Evolutionary conservation across 2,888 invertebrate genomes (phyloP).

Genomic region (Halictus quadricinctus): DNA sequence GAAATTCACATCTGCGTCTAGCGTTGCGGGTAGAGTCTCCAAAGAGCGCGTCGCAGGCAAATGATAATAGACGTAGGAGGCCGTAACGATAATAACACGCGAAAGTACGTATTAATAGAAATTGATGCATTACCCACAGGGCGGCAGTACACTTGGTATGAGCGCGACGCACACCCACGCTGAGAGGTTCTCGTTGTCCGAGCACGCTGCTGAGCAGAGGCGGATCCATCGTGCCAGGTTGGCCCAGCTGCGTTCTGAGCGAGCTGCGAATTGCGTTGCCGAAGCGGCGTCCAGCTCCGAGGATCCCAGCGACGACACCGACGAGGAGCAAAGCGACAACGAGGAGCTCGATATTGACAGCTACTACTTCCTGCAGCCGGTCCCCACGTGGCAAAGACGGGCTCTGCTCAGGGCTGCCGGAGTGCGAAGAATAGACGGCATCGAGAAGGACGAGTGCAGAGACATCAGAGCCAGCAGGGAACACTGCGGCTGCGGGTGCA

Average conservation of each 20-base stretch:
- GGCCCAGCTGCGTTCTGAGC: constrained; percentile 88
- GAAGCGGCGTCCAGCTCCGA: constrained; percentile 88
- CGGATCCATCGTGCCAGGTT: constrained; percentile 92
- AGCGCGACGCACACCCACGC: constrained; percentile 88
- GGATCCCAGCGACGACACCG: constrained; percentile 89
- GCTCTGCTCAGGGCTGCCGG: constrained; percentile 95
- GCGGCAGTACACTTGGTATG: constrained; percentile 93
- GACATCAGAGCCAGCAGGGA: constrained; percentile 96
- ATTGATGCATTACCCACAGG: constrained; percentile 64
- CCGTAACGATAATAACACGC: not conserved
- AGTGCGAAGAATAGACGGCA: constrained; percentile 95
- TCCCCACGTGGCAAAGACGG: constrained; percentile 95
- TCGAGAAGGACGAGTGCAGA: constrained; percentile 97
- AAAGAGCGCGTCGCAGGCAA: not conserved
- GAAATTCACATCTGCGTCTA: not conserved
- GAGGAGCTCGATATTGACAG: constrained; percentile 94
- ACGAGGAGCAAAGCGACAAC: constrained; percentile 91
- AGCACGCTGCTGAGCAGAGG: constrained; percentile 95
- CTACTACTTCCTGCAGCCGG: constrained; percentile 95
- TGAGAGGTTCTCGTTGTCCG: constrained; percentile 91
- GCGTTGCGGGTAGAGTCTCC: not conserved
- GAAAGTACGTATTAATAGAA: not conserved
- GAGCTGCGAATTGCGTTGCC: constrained; percentile 83
- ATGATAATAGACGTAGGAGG: not conserved
- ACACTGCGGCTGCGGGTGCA: constrained; percentile 96